These are phyloP conservation scores for Kryptopterus vitreolus DNA, from an alignment of 2,797 vertebrate genomes.

Conservation along the genomic window DNA sequence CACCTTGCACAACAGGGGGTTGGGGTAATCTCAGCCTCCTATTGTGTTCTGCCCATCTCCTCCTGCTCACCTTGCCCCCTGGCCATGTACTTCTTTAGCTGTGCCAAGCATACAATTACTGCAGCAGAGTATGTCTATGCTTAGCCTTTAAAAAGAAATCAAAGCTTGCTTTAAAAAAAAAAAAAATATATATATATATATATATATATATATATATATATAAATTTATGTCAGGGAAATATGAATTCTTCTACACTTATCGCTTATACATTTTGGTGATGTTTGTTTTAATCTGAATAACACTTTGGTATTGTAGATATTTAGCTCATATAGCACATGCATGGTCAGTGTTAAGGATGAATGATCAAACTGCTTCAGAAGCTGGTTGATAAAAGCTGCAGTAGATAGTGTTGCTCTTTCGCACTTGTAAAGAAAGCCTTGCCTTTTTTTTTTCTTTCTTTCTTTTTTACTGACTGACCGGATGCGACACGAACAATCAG, in stretches of 20 bases:
- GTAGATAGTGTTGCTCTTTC: background rate
- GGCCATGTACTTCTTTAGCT: slow-evolving; percentile 12
- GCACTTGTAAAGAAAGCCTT: slow-evolving; percentile 8
- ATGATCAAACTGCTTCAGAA: background rate
- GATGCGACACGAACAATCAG: slow-evolving; percentile 12
- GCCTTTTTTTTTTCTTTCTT: background rate
- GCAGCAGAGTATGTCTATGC: background rate
- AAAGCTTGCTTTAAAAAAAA: too few relatives aligned
- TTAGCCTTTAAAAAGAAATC: background rate
- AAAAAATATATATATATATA: too few relatives aligned
- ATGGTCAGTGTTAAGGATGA: background rate
- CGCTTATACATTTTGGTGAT: background rate
- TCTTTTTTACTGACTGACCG: slow-evolving; percentile 13
- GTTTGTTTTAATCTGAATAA: background rate
- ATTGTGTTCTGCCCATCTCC: slow-evolving; percentile 21
- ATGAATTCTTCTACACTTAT: background rate
- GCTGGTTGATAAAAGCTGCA: background rate
- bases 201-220: too few relatives aligned
- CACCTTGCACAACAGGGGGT: slow-evolving; percentile 22
- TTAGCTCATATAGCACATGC: background rate
- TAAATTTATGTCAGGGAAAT: too few relatives aligned
- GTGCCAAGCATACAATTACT: background rate
- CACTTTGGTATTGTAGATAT: background rate
- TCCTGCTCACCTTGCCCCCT: slow-evolving; percentile 12
- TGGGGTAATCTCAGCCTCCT: slow-evolving; percentile 44